phyloP scores from a whole-genome alignment of 2,797 vertebrate species.

The Dermochelys coriacea region DNA sequence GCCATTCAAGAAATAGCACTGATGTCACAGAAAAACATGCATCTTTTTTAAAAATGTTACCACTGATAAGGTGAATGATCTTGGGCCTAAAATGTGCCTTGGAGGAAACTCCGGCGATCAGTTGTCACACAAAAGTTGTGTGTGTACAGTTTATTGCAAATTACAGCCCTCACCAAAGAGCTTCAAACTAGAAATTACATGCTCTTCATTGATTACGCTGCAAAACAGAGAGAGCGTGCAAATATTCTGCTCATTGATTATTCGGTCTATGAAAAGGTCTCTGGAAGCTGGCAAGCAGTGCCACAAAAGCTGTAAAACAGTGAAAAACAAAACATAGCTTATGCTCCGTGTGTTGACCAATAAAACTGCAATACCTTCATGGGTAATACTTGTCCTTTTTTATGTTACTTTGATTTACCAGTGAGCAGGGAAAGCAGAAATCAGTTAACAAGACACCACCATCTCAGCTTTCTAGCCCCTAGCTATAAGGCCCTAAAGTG shows the following conservation, averaged over 20 bases:
- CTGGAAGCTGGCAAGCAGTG: background rate
- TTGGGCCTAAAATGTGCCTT: background rate
- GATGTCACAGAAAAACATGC: accelerated
- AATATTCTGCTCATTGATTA: background rate
- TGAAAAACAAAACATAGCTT: background rate
- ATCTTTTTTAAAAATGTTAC: background rate
- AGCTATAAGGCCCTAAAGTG: background rate
- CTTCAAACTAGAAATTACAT: background rate
- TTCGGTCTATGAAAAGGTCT: accelerated
- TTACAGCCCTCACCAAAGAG: background rate
- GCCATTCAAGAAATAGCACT: background rate
- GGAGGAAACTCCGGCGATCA: background rate
- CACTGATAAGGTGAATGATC: background rate
- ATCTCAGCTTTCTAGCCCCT: background rate
- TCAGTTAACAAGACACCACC: background rate
- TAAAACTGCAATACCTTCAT: background rate
- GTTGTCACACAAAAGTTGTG: background rate
- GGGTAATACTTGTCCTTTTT: background rate
- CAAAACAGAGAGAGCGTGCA: background rate
- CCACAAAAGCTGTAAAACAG: background rate
- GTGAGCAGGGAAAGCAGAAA: background rate
- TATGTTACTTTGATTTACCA: background rate
- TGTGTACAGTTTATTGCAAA: background rate
- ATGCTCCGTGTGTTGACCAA: background rate
- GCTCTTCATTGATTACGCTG: accelerated